These are phyloP conservation scores for Cryptotis parvus DNA, from an alignment of 2,113 vertebrate genomes.

Conservation along the genomic window DNA sequence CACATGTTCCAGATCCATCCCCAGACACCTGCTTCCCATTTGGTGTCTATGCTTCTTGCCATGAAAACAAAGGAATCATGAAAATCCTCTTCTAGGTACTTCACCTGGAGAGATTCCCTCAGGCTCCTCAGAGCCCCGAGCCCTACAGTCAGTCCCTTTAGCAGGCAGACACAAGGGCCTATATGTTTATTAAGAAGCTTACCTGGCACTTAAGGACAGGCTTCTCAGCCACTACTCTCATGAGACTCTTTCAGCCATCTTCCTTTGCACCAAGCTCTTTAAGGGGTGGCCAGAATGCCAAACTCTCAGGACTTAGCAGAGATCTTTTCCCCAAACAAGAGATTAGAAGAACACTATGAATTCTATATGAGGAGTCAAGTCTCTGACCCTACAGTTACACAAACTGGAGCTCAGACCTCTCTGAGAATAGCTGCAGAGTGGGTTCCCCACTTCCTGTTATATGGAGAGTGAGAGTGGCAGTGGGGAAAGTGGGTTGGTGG, in stretches of 20 bases:
- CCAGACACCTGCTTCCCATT: too few species aligned
- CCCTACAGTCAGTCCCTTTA: too few species aligned
- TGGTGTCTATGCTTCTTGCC: too few species aligned
- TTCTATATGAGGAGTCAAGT: background rate
- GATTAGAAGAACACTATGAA: background rate
- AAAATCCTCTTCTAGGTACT: too few species aligned
- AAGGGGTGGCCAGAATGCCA: background rate
- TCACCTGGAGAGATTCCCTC: too few species aligned
- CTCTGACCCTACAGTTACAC: background rate
- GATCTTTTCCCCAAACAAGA: background rate
- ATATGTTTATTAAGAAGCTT: too few species aligned
- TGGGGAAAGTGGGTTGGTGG: accelerated
- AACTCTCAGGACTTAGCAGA: background rate
- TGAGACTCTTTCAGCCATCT: background rate
- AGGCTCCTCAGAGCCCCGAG: too few species aligned
- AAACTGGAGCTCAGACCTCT: background rate
- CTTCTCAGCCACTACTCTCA: background rate
- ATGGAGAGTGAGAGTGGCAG: background rate
- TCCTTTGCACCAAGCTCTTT: background rate
- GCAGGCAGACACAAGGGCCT: too few species aligned
- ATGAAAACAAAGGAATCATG: too few species aligned
- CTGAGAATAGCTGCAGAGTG: background rate
- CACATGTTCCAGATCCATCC: too few species aligned
- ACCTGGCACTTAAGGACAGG: too few species aligned
- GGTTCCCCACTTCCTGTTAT: background rate